Percentiles rank a stretch among this genome's conserved stretches.
phyloP scores from a whole-genome alignment of 2,113 vertebrate species.

The Solenodon paradoxus region DNA sequence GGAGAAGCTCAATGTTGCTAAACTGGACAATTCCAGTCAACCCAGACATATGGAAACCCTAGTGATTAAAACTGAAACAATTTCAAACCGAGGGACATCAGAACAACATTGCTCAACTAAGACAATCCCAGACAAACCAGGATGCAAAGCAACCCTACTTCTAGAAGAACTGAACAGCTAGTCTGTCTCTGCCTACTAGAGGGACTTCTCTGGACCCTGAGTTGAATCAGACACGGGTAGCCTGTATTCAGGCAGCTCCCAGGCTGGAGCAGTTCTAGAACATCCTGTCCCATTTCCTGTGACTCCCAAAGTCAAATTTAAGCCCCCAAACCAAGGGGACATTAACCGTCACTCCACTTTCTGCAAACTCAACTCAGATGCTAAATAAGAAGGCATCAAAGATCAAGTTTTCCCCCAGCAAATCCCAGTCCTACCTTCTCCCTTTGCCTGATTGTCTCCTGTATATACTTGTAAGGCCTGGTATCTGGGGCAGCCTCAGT shows the following conservation, averaged over 20 bases:
- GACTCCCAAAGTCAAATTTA: background rate
- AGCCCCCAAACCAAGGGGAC: background rate
- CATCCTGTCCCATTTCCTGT: background rate
- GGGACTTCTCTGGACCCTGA: background rate
- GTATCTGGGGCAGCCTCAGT: background rate
- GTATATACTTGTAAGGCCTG: background rate
- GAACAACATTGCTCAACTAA: no score
- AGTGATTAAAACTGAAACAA: no score
- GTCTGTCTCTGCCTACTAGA: background rate
- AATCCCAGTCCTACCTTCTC: background rate
- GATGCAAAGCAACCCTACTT: no score
- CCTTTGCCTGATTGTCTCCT: background rate
- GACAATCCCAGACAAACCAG: no score
- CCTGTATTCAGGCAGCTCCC: background rate
- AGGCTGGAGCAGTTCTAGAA: background rate
- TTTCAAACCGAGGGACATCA: no score
- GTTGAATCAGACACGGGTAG: background rate
- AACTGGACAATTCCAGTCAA: no score
- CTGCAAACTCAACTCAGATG: background rate
- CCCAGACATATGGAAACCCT: no score
- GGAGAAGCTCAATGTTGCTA: no score
- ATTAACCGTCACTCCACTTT: background rate
- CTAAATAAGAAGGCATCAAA: background rate
- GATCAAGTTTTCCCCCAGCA: background rate
- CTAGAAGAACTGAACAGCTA: background rate